These are phyloP conservation scores for Euspilapteryx auroguttella DNA, from an alignment of 2,888 invertebrate species.

Conservation along the genomic window DNA sequence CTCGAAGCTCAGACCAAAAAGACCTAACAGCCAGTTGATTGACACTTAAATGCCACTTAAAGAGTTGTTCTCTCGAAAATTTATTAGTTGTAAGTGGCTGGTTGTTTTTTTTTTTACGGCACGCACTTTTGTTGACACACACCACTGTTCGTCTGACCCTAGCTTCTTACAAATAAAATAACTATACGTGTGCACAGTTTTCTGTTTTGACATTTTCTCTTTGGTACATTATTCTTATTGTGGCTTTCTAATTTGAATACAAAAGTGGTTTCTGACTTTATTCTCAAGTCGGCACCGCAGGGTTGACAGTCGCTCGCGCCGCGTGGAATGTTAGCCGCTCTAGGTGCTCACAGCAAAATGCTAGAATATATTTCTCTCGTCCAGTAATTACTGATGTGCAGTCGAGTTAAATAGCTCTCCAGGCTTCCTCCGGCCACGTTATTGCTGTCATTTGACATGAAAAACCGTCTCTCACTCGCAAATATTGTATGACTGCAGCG, in stretches of 20 bases:
- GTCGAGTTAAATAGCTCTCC: conserved; percentile 42
- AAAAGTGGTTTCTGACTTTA: no score
- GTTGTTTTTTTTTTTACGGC: conserved; percentile 27
- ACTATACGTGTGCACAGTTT: no score
- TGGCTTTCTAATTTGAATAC: no score
- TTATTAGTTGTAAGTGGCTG: conserved; percentile 49
- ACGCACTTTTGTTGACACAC: conserved; percentile 1
- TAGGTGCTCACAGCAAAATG: no score
- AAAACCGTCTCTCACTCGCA: conserved; percentile 10
- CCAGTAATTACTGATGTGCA: conserved; percentile 49
- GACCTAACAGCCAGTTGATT: conserved; percentile 47
- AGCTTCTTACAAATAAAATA: no score
- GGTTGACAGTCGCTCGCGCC: no score
- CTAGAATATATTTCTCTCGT: conserved; percentile 34
- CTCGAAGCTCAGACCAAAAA: conserved; percentile 18
- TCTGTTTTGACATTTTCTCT: no score
- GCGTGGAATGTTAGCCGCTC: no score
- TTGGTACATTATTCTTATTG: no score
- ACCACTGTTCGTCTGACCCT: no score
- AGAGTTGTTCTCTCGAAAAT: conserved; percentile 44
- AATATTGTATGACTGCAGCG: conserved; percentile 33
- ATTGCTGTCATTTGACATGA: conserved; percentile 38
- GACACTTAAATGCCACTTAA: conserved; percentile 57
- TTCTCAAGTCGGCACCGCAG: no score
- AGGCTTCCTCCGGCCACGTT: conserved; percentile 21